Evolutionary conservation across 2,888 invertebrate species (phyloP), one percentile per base, ranked within the genome.

Genomic region (Ernsta delagoae): DNA sequence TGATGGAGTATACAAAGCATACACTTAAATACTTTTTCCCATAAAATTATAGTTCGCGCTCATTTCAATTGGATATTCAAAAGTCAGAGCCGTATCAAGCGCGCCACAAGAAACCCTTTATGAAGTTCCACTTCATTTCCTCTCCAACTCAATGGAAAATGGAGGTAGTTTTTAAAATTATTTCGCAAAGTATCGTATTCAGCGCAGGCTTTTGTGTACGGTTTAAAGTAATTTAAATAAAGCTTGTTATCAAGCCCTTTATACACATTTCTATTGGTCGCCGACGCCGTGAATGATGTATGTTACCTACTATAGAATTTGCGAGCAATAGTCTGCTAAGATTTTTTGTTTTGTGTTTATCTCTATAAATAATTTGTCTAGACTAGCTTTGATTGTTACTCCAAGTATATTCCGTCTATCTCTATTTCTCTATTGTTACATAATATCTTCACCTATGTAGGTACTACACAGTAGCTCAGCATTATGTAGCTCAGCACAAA

Each of bases 111-210:
- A 75, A 73, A 72, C 72, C 75, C 76, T 79, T 77, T 76, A 75
- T 73, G 74, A 75, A 75, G 78, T 75, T 78, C 80, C 76, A 77
- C 75, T 77, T 83, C 78, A 77, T 79, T 82, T 77, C 74, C 75
- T 72, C 67, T 59, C 69, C 65, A 73, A 76, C 75, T 79, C 77
- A 80, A 82, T 78, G 74, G 68, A 63, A 74, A 78, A 73, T 74
- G 75, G 70, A 67, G 72, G 59, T 67, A 61, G 67, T 48, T 67
- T 67, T 43, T 54, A 56, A 61, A 67, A 41, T 24, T 63, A 63
- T 56, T 57, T 64, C 39, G 43, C 43, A 45, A 57, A 57, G 56
- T 64, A 64, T 56, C 54, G 56, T 45, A 67, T 67, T 61, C 34
- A 53, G 8, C 34, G 43, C n/a, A 53, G 50, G 41, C 39, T 53